Conservation (phyloP, 2,797 vertebrate genomes). For the Numenius phaeopus region DNA sequence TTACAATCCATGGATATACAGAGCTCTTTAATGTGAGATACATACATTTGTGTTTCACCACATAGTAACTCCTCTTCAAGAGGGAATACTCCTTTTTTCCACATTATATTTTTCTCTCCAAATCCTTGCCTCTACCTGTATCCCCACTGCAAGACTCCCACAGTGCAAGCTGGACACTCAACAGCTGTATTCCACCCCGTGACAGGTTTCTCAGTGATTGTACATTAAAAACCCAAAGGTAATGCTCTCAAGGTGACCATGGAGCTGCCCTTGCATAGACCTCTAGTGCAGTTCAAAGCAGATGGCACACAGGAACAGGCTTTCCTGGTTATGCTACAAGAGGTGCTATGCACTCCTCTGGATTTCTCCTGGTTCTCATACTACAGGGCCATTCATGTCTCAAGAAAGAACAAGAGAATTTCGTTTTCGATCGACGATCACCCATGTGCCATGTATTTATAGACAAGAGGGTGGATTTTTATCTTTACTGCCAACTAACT, state of each 20-base stretch:
- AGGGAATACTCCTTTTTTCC: neutral
- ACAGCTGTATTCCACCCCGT: neutral
- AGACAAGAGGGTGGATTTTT: neutral
- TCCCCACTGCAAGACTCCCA: neutral
- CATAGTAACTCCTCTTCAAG: neutral
- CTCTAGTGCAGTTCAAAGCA: neutral
- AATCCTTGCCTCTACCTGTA: neutral
- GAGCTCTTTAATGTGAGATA: neutral
- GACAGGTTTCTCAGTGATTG: neutral
- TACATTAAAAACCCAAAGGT: neutral
- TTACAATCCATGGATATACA: neutral
- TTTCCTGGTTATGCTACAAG: neutral
- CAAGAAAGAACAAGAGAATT: neutral
- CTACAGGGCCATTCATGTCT: neutral
- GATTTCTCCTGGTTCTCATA: neutral
- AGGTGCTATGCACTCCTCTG: neutral
- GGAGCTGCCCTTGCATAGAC: neutral
- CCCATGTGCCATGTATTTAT: neutral
- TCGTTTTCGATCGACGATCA: accelerated
- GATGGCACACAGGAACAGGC: neutral
- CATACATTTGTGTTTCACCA: neutral
- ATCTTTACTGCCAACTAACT: neutral
- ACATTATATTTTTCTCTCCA: neutral
- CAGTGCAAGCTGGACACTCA: accelerated
- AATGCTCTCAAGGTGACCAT: neutral